Conservation (phyloP, 2,888 invertebrate species). For the Agrotis segetum region DNA sequence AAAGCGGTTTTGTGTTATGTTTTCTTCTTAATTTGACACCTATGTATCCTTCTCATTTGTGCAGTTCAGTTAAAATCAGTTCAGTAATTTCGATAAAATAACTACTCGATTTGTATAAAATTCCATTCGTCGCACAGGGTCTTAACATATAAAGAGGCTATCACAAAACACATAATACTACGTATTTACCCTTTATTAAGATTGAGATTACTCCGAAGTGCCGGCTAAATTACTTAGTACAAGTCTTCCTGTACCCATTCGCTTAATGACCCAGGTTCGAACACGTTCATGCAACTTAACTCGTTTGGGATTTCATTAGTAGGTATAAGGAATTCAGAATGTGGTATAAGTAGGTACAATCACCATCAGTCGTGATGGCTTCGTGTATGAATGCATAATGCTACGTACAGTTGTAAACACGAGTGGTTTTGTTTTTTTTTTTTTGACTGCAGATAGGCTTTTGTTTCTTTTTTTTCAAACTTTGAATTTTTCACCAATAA, state of each 20-base stretch:
- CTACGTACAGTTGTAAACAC: constrained; percentile 6
- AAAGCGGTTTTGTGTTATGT: too few species aligned
- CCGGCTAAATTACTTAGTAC: constrained; percentile 14
- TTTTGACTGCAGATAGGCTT: too few species aligned
- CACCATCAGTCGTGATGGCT: constrained; percentile 15
- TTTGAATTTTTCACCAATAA: too few species aligned
- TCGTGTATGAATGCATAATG: constrained; percentile 17
- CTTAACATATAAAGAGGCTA: neutral
- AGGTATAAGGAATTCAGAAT: constrained; percentile 18
- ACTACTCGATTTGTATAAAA: too few species aligned
- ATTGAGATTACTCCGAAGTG: constrained; percentile 32
- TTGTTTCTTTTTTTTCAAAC: too few species aligned
- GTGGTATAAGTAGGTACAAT: constrained; percentile 12
- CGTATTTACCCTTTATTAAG: constrained; percentile 24
- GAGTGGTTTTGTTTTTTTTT: neutral
- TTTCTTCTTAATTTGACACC: too few species aligned
- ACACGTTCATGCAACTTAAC: constrained; percentile 29
- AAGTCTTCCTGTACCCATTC: constrained; percentile 39
- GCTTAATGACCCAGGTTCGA: constrained; percentile 39
- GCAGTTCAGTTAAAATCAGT: too few species aligned
- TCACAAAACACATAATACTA: neutral
- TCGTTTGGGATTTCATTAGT: constrained; percentile 47
- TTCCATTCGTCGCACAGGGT: too few species aligned
- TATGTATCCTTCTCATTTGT: too few species aligned
- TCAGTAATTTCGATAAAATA: too few species aligned